Evolutionary conservation across 2,797 vertebrate species (phyloP).

Genomic region (Chelon labrosus): DNA sequence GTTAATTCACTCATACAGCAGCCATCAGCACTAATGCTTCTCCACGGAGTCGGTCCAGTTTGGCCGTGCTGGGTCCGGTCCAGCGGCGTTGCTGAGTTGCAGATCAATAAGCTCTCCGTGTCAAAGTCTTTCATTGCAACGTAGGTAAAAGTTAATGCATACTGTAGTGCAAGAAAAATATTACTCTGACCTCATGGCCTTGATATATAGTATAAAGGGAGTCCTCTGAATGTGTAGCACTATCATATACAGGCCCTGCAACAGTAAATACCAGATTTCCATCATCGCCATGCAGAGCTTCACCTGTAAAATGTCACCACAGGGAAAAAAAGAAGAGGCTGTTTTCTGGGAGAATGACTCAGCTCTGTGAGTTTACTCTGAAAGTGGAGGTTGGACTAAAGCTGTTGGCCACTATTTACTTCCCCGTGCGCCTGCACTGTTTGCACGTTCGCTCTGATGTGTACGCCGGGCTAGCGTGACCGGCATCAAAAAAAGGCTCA

Average conservation of each 20-base stretch:
- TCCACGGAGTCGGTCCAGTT: neutral
- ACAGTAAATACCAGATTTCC: too few relatives aligned
- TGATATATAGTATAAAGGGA: too few relatives aligned
- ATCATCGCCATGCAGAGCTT: too few relatives aligned
- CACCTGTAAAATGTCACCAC: too few relatives aligned
- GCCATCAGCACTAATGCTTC: too few relatives aligned
- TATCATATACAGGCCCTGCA: too few relatives aligned
- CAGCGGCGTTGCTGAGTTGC: neutral
- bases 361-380: slow-evolving; percentile 22
- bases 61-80: slow-evolving; percentile 3
- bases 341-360: slow-evolving; percentile 42
- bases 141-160: neutral
- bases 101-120: slow-evolving; percentile 4
- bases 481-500: slow-evolving; percentile 28
- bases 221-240: too few relatives aligned
- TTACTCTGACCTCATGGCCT: too few relatives aligned
- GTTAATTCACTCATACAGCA: too few relatives aligned
- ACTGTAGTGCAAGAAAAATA: too few relatives aligned
- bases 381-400: slow-evolving; percentile 25
- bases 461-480: neutral
- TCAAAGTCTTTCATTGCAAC: neutral
- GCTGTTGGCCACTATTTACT: slow-evolving; percentile 34
- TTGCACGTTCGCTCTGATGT: slow-evolving; percentile 9
- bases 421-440: slow-evolving; percentile 20
- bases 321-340: neutral